These are phyloP conservation scores for Taenaris catops DNA, from an alignment of 2,888 invertebrate genomes.

Conservation along the genomic window DNA sequence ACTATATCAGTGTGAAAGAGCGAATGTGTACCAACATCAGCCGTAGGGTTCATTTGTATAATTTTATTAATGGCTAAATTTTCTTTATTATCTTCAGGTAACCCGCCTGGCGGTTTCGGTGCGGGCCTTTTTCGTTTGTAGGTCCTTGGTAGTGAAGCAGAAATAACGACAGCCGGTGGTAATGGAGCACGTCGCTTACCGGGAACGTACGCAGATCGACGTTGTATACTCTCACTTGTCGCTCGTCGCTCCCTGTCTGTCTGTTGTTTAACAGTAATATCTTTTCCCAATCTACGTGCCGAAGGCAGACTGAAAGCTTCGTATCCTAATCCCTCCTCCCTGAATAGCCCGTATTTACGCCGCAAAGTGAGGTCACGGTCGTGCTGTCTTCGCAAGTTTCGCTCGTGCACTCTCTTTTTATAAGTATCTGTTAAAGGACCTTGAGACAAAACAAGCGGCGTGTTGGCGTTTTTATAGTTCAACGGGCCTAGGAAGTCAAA, in stretches of 20 bases:
- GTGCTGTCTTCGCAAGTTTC: constrained; percentile 77
- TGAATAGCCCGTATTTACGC: constrained; percentile 81
- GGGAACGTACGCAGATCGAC: constrained; percentile 84
- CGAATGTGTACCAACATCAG: constrained; percentile 18
- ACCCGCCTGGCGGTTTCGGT: constrained; percentile 70
- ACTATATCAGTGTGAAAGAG: constrained; percentile 24
- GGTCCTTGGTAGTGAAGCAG: constrained; percentile 54
- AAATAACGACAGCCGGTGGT: constrained; percentile 74
- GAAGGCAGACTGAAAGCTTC: constrained; percentile 61
- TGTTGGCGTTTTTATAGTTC: constrained; percentile 57
- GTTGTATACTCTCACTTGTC: constrained; percentile 81
- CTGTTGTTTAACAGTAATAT: constrained; percentile 30
- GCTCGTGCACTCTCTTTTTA: constrained; percentile 79
- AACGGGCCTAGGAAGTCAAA: constrained; percentile 84
- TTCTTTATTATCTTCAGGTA: constrained; percentile 32
- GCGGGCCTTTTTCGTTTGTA: constrained; percentile 71
- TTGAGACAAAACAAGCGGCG: constrained; percentile 57
- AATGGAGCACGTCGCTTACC: constrained; percentile 87
- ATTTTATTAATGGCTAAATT: constrained; percentile 23
- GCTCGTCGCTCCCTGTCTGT: constrained; percentile 75
- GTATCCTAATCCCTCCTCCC: constrained; percentile 44
- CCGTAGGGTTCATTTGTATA: constrained; percentile 37
- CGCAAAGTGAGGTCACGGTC: constrained; percentile 82
- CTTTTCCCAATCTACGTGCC: constrained; percentile 31
- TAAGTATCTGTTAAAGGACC: constrained; percentile 83